phyloP scores from a whole-genome alignment of 2,888 invertebrate genomes.

The Morpho deidamia region DNA sequence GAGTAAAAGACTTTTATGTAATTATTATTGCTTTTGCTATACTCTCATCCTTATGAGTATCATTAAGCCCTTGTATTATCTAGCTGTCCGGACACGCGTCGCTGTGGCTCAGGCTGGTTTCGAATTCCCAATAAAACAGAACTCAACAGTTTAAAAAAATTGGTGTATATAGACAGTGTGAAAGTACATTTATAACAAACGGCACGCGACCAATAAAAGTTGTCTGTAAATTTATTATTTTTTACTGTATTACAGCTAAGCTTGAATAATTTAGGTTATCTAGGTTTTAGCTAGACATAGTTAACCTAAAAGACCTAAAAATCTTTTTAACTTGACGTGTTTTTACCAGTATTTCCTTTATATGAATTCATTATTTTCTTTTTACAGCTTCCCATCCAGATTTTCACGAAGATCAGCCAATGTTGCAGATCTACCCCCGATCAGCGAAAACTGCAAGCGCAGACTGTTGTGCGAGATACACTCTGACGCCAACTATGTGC shows the following conservation, averaged over 20 bases:
- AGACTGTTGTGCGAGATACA: conserved; percentile 62
- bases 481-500: conserved; percentile 44
- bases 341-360: neutral
- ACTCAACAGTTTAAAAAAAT: too few species aligned
- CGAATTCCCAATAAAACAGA: too few species aligned
- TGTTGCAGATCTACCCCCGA: conserved; percentile 29
- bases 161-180: neutral
- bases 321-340: too few species aligned
- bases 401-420: conserved; percentile 39
- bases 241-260: neutral
- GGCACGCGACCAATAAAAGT: conserved; percentile 5
- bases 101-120: too few species aligned
- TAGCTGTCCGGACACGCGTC: too few species aligned
- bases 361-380: neutral
- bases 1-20: too few species aligned
- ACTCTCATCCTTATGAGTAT: too few species aligned
- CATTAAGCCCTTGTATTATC: too few species aligned
- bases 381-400: conserved; percentile 15
- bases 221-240: neutral
- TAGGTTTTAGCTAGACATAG: too few species aligned
- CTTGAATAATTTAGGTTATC: neutral
- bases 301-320: too few species aligned
- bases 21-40: too few species aligned
- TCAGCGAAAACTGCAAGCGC: conserved; percentile 61
- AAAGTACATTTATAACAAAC: neutral